Conservation (phyloP, 2,888 invertebrate species). For the Tanytarsus gracilentus region DNA sequence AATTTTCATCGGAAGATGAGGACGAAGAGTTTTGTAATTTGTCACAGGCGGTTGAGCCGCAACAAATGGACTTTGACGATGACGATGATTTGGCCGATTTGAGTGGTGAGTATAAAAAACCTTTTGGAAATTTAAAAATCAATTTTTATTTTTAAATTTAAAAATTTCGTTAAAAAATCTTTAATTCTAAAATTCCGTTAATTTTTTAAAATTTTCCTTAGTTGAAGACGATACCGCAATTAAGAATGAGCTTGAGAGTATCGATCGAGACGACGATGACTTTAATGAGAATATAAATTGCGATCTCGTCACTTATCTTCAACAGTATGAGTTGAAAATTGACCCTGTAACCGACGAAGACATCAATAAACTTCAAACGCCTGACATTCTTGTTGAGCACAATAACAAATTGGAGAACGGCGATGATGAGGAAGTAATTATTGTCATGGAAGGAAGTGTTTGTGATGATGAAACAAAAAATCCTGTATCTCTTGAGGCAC, state of each 20-base stretch:
- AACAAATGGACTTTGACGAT: constrained; percentile 22
- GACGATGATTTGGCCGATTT: constrained; percentile 22
- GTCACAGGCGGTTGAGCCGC: neutral
- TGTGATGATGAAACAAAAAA: too few relatives aligned
- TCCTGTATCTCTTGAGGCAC: too few relatives aligned
- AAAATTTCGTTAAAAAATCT: too few relatives aligned
- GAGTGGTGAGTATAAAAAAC: too few relatives aligned
- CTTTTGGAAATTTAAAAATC: too few relatives aligned
- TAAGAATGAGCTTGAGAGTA: constrained; percentile 21
- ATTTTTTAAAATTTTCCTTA: too few relatives aligned
- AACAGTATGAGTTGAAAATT: constrained; percentile 14
- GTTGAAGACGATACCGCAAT: constrained; percentile 20
- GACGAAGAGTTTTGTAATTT: constrained; percentile 18
- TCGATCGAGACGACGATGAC: constrained; percentile 15
- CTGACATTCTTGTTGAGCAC: constrained; percentile 39
- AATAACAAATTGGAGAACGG: constrained; percentile 30
- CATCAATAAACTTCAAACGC: constrained; percentile 33
- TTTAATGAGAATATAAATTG: constrained; percentile 21
- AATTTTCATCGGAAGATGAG: constrained; percentile 6
- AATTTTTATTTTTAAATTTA: too few relatives aligned
- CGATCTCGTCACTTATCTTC: constrained; percentile 32
- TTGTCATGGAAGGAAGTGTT: too few relatives aligned
- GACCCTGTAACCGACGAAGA: constrained; percentile 30
- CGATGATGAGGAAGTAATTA: neutral
- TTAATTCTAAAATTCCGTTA: too few relatives aligned